Evolutionary conservation across 2,797 vertebrate genomes (phyloP).

Genomic region (Tragelaphus oryx): DNA sequence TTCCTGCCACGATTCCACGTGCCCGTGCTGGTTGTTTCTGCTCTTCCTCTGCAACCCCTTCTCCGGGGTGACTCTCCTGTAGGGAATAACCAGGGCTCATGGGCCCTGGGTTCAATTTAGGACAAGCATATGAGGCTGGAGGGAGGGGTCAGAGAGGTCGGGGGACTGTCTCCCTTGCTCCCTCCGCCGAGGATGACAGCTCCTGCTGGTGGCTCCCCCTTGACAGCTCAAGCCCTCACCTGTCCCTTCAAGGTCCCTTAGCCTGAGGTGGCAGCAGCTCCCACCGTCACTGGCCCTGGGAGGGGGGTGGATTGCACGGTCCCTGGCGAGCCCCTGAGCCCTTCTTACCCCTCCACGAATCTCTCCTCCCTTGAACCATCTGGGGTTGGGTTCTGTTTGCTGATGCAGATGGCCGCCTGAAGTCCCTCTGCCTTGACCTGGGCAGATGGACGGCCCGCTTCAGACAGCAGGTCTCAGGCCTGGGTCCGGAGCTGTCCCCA

Average conservation of each 20-base stretch:
- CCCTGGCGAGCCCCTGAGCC: background rate
- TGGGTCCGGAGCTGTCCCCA: background rate
- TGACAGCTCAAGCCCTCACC: background rate
- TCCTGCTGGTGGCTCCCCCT: too few species aligned
- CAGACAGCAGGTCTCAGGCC: background rate
- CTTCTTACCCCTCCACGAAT: background rate
- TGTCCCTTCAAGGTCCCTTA: too few species aligned
- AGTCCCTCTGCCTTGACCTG: background rate
- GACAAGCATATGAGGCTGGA: background rate
- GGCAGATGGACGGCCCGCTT: background rate
- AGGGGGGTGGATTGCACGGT: background rate
- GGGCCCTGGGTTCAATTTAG: background rate
- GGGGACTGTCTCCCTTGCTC: accelerated
- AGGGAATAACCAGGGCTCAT: accelerated
- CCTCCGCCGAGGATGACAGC: background rate
- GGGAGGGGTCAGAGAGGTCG: accelerated
- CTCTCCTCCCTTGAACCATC: background rate
- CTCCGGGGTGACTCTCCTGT: accelerated
- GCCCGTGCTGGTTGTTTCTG: background rate
- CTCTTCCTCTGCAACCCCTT: accelerated
- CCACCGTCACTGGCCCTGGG: background rate
- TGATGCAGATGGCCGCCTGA: background rate
- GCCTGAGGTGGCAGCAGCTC: too few species aligned
- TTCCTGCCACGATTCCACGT: accelerated
- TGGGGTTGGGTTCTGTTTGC: background rate